A percentile compares a stretch with the other conserved stretches of the same genome.
Evolutionary conservation across 2,888 invertebrate genomes (phyloP).

Genomic region (Macrostomum cliftonense): DNA sequence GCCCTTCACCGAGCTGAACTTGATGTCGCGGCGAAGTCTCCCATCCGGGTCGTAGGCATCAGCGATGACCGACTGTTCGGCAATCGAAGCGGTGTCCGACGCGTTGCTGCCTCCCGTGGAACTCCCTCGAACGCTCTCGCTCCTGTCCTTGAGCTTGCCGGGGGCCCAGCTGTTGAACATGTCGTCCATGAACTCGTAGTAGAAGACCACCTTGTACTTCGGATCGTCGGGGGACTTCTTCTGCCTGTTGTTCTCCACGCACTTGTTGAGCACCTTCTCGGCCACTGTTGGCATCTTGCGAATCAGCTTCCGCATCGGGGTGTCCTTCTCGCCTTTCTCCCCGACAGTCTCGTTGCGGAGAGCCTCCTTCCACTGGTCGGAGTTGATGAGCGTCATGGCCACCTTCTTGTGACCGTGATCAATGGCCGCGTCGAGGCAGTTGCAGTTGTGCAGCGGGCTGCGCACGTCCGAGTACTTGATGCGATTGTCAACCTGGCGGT

Average conservation of each 20-base stretch:
- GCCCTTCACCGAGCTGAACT: too few species aligned
- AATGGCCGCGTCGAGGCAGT: slow-evolving; percentile 38
- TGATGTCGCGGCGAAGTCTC: slow-evolving; percentile 15
- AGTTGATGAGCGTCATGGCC: slow-evolving; percentile 34
- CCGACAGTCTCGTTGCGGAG: slow-evolving; percentile 33
- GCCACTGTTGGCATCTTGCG: slow-evolving; percentile 40
- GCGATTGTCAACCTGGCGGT: too few species aligned
- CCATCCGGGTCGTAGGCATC: slow-evolving; percentile 30
- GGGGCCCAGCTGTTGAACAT: slow-evolving; percentile 32
- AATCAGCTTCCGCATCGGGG: slow-evolving; percentile 41
- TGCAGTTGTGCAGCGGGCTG: slow-evolving; percentile 14
- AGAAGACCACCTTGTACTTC: slow-evolving; percentile 22
- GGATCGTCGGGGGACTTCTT: slow-evolving; percentile 20
- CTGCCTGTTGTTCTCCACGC: slow-evolving; percentile 20
- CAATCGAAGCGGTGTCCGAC: too few species aligned
- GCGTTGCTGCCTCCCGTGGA: too few species aligned
- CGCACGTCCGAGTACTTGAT: too few species aligned
- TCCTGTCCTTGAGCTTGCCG: too few species aligned
- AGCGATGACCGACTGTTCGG: slow-evolving; percentile 2
- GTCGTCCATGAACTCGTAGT: slow-evolving; percentile 42
- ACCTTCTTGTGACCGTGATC: slow-evolving; percentile 33
- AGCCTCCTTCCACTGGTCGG: slow-evolving; percentile 34
- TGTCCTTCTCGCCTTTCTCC: slow-evolving; percentile 25
- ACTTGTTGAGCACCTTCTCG: slow-evolving; percentile 28
- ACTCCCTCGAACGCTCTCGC: too few species aligned